phyloP scores from a whole-genome alignment of 2,888 invertebrate genomes.

The Crepidodera aurea region DNA sequence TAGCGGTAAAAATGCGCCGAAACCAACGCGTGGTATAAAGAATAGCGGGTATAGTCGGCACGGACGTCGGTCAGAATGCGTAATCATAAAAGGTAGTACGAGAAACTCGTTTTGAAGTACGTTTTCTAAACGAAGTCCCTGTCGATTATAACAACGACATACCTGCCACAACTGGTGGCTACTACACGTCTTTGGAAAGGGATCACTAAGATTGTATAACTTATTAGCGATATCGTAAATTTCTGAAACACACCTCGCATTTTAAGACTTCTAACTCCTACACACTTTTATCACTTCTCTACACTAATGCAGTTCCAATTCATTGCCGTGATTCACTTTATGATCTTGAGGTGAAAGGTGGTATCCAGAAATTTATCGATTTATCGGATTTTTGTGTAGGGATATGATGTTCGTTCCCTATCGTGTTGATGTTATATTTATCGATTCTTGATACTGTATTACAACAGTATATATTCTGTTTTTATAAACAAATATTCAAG shows the following conservation, averaged over 20 bases:
- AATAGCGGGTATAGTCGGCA: no score
- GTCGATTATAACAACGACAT: conserved; percentile 29
- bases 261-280: conserved; percentile 22
- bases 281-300: conserved; percentile 28
- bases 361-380: conserved; percentile 46
- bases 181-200: conserved; percentile 40
- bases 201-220: conserved; percentile 52
- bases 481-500: conserved; percentile 46
- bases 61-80: no score
- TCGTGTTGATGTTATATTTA: conserved; percentile 28
- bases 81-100: no score
- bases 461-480: conserved; percentile 33
- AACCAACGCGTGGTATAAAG: no score
- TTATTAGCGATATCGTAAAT: conserved; percentile 50
- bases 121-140: no score
- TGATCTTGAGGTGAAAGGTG: conserved; percentile 34
- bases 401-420: conserved; percentile 33
- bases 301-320: conserved; percentile 33
- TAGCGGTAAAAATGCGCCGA: no score
- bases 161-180: conserved; percentile 43
- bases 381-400: conserved; percentile 34
- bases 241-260: conserved; percentile 48
- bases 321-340: conserved; percentile 18
- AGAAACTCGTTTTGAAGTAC: no score
- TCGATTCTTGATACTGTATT: conserved; percentile 18